Base-by-base conservation (phyloP, 2,797 vertebrate species). In the Pipistrellus pygmaeus region DNA sequence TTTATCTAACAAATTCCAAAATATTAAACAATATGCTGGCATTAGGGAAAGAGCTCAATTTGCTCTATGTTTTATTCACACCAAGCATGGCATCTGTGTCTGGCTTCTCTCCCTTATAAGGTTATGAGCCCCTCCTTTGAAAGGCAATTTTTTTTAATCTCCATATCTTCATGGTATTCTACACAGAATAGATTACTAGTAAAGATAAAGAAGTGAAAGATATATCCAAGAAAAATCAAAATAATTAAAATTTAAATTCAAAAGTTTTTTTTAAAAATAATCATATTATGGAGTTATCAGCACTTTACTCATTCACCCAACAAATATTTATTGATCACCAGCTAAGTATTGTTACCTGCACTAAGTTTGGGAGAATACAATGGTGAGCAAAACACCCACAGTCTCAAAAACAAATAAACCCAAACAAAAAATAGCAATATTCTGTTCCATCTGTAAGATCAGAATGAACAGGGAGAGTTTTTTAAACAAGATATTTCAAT, bases 1-100 rank as follows among this genome's bases (percentile, higher is more conserved):
- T 87, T 84, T 82, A 82, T 60, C 76, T 71, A 93, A 73, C 48
- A 82, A 71, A 64, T 72, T 83, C 21, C 8, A 75, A 73, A 87
- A 60, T 38, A 66, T 10, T 85, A 69, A 93, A 27, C 27, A 83
- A 64, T 38, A 27, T 51, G 53, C 23, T 55, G 30, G n/a, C 35
- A 69, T 46, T 64, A 81, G 5, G 80, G 17, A 69, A 66, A 80
- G 55, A 91, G 32, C 21, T 71, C 51, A 20, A 10, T 38, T 76
- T 60, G n/a, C 32, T 46, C 72, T 32, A 17, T 48, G 6, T 68
- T 88, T 73, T 46, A 66, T 18, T 83, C 57, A 93, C 3, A 55
- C 13, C 41, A 82, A 30, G 23, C 30, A 10, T 21, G 27, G 6
- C 15, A 44, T 51, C 51, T 60, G 11, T 69, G 6, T 32, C 10